Evolutionary conservation across 2,113 vertebrate genomes (phyloP), one percentile per base, ranked within the genome.

Genomic region (Struthio camelus): DNA sequence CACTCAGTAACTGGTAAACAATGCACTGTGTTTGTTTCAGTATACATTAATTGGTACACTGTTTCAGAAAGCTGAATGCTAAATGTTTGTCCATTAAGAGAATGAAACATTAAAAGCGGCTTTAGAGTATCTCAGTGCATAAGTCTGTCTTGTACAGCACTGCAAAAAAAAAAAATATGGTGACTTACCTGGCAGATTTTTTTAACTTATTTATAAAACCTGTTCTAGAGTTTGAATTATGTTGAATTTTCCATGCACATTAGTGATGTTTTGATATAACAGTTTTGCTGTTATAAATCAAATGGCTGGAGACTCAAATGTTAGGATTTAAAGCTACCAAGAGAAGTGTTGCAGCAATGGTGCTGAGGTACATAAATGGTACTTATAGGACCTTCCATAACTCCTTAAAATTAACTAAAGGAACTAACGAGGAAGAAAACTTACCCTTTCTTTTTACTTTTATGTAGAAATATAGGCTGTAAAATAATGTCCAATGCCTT

Each of bases 401-500:
- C 92, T 94, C 89, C 89, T 88, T 94, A 85, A 90, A 89, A 79
- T 64, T 67, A 88, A 85, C 84, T 79, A 73, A 83, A 93, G 34
- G 72, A 97, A 73, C 80, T 91, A 93, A 96, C 64, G 38, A 90
- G 59, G 76, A 96, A 66, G 56, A 90, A 80, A 89, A 84, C 14
- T 87, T 92, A 46, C 58, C 64, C 85, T 93, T 84, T 85, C 58
- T 87, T 72, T 90, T 97, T 93, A 93, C 80, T 48, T 69, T 48
- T 69, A 36, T 73, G 94, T 93, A 95, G 93, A 95, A 95, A 94
- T 81, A 73, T 70, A 93, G 94, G 94, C 90, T 97, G 96, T 98
- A 98, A 97, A 90, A 95, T 96, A 96, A 50, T 95, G 93, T 10
- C 79, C 75, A 80, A 81, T 94, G 94, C 95, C 79, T 76, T 98